Percentiles rank a stretch among this genome's conserved stretches.
phyloP scores from a whole-genome alignment of 1,140 invertebrate genomes.

The Calephelis virginiensis region DNA sequence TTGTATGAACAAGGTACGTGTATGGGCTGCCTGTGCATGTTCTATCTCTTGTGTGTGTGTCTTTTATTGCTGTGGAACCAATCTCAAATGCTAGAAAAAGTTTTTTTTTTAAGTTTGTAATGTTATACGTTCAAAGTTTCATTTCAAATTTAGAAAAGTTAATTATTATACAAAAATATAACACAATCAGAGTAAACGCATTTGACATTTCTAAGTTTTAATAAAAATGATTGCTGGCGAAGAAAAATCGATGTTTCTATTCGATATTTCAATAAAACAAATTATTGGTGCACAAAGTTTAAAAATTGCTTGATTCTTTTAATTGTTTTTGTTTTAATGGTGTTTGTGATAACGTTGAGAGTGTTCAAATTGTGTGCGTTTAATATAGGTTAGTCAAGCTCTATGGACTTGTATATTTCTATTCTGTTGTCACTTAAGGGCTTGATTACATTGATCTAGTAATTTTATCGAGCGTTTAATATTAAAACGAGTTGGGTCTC shows the following conservation, averaged over 20 bases:
- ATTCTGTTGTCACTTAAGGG: too few relatives aligned
- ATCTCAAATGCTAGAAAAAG: too few relatives aligned
- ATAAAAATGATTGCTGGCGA: not conserved
- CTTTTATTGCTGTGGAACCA: too few relatives aligned
- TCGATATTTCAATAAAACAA: not conserved
- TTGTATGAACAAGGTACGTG: too few relatives aligned
- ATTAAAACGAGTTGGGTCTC: too few relatives aligned
- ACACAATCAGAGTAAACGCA: not conserved
- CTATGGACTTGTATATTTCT: not conserved
- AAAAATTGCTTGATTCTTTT: not conserved
- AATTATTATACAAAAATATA: not conserved
- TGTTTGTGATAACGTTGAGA: slow-evolving; percentile 5
- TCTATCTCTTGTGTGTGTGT: too few relatives aligned
- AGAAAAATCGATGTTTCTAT: not conserved
- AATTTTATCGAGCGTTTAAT: too few relatives aligned
- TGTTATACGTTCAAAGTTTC: too few relatives aligned
- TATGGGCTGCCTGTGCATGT: too few relatives aligned
- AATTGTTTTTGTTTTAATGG: not conserved
- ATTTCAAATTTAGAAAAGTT: not conserved
- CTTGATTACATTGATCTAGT: too few relatives aligned
- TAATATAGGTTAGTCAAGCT: not conserved
- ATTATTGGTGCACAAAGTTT: slow-evolving; percentile 11
- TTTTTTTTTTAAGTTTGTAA: too few relatives aligned
- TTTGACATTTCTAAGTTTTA: slow-evolving; percentile 1
- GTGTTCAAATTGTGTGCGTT: not conserved